Conservation (phyloP, 2,888 invertebrate genomes). For the Meandrusa payeni region DNA sequence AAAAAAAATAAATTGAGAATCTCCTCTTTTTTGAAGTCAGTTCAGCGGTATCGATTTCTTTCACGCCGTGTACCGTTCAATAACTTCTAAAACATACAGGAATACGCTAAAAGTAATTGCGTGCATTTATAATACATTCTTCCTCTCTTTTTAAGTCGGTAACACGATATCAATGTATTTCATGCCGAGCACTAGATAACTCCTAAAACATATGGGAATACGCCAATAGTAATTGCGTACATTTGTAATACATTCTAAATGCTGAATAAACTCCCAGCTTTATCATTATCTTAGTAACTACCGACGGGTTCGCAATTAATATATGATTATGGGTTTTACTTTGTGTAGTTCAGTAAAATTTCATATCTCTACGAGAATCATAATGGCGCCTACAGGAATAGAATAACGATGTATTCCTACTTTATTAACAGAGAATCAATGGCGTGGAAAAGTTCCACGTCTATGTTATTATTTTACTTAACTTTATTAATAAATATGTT, state of each 20-base stretch:
- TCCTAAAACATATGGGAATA: conserved; percentile 16
- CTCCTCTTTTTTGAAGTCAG: too few relatives aligned
- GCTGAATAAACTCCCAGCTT: conserved; percentile 15
- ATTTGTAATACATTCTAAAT: conserved; percentile 10
- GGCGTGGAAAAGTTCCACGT: too few relatives aligned
- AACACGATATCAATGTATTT: too few relatives aligned
- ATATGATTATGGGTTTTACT: conserved; percentile 3
- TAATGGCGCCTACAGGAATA: neutral
- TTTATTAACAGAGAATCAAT: too few relatives aligned
- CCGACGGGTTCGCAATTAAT: conserved; percentile 1
- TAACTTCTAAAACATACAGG: conserved; percentile 13
- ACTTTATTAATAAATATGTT: too few relatives aligned
- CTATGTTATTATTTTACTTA: too few relatives aligned
- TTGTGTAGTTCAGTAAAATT: neutral
- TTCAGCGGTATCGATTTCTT: too few relatives aligned
- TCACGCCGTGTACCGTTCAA: conserved; percentile 8
- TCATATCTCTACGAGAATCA: conserved; percentile 3
- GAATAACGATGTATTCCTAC: neutral
- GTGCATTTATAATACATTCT: conserved; percentile 7
- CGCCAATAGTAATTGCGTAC: conserved; percentile 13
- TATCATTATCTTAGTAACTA: conserved; percentile 3
- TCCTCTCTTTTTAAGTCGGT: too few relatives aligned
- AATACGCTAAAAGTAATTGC: conserved; percentile 16
- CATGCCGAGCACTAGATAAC: conserved; percentile 5
- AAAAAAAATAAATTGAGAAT: too few relatives aligned